These are phyloP conservation scores for Onychomys torridus DNA, from an alignment of 2,797 vertebrate species.

Conservation along the genomic window DNA sequence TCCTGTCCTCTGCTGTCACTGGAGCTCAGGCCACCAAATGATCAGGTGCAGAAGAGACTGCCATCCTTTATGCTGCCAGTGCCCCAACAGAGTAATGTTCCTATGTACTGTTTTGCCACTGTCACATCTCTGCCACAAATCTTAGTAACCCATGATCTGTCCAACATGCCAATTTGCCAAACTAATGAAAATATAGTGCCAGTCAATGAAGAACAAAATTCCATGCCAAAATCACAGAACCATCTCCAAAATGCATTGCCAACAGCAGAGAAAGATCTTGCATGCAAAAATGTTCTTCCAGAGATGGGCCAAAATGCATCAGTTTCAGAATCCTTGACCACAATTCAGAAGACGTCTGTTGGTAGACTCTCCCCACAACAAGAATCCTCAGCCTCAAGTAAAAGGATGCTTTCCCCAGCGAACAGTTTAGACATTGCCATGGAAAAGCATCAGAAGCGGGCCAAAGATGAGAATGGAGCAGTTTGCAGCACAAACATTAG, in stretches of 20 bases:
- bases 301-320: constrained; percentile 85
- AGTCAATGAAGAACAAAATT: constrained; percentile 85
- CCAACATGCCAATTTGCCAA: constrained; percentile 89
- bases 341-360: constrained; percentile 91
- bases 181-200: constrained; percentile 83
- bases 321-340: constrained; percentile 87
- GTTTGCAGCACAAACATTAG: constrained; percentile 91
- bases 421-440: constrained; percentile 99
- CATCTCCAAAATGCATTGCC: constrained; percentile 86
- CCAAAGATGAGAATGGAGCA: constrained; percentile 97
- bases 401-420: constrained; percentile 98
- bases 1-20: constrained; percentile 87
- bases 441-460: constrained; percentile 99
- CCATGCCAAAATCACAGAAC: constrained; percentile 87
- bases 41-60: constrained; percentile 84
- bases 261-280: constrained; percentile 83
- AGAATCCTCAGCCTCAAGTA: constrained; percentile 96
- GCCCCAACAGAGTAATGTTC: constrained; percentile 88
- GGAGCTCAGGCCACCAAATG: constrained; percentile 83
- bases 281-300: constrained; percentile 85
- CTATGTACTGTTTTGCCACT: constrained; percentile 89
- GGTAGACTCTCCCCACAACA: constrained; percentile 95
- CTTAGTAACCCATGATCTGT: constrained; percentile 95
- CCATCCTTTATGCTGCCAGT: constrained; percentile 90
- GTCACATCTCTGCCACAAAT: constrained; percentile 93